Evolutionary conservation across 1,140 invertebrate genomes (phyloP).

Genomic region (Cotesia glomerata): DNA sequence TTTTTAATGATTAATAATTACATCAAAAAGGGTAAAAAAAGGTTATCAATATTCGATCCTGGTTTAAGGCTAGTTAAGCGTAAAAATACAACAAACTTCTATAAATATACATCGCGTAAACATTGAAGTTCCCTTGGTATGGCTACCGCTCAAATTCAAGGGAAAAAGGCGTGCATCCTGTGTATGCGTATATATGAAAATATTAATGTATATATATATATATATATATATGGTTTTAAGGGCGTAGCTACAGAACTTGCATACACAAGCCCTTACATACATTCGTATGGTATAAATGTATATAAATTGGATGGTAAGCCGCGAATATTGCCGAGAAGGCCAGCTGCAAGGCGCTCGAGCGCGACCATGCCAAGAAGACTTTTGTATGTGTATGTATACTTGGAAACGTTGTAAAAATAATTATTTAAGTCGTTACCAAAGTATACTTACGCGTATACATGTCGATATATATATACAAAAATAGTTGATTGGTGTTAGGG

Average conservation of each 20-base stretch:
- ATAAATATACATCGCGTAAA: constrained; percentile 38
- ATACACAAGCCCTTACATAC: constrained; percentile 55
- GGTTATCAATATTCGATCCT: not conserved
- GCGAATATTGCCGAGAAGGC: constrained; percentile 53
- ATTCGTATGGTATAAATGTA: not conserved
- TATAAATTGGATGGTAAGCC: constrained; percentile 17
- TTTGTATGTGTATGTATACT: constrained; percentile 46
- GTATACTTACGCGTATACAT: constrained; percentile 10
- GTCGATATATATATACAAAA: not conserved
- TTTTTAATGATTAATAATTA: not conserved
- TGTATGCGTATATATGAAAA: no score
- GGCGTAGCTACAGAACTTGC: constrained; percentile 41
- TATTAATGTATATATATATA: no score
- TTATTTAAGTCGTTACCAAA: constrained; percentile 61
- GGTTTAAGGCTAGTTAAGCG: constrained; percentile 16
- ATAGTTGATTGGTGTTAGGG: constrained; percentile 10
- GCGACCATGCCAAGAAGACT: constrained; percentile 53
- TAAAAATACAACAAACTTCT: constrained; percentile 45
- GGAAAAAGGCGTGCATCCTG: constrained; percentile 53
- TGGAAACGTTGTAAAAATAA: constrained; percentile 65
- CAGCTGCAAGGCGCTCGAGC: constrained; percentile 63
- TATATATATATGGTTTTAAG: constrained; percentile 32
- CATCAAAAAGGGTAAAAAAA: not conserved
- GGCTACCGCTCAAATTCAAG: constrained; percentile 33
- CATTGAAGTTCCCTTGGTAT: constrained; percentile 27